Evolutionary conservation across 1,140 invertebrate genomes (phyloP), one percentile per base, ranked within the genome.

Genomic region (Heliconius hewitsoni): DNA sequence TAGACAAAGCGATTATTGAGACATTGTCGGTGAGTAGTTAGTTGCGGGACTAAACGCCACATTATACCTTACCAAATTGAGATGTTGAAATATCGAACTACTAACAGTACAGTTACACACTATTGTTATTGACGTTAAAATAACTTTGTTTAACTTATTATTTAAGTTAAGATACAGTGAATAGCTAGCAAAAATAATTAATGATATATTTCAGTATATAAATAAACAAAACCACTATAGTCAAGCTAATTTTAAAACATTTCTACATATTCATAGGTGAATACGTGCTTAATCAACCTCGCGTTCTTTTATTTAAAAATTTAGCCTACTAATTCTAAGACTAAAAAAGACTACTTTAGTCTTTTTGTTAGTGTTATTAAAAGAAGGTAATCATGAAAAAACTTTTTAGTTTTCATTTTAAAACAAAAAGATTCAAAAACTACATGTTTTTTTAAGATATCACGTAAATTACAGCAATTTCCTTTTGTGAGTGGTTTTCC

Each of bases 401-500:
- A 70, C 39, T 76, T 71, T 76, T 50, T 71, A 71, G 42, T 57
- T 76, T 76, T 70, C 66, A 37, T 34, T 39, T 34, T 70, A 76
- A 76, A 76, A 76, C 39, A 76, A 71, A 39, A 77, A 70, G 60
- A 50, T 55, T 55, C 8, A 27, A 60, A 57, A 72, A 37, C 71
- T 39, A 37, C 50, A 37, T 39, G 8, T 46, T 73, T 73, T 23
- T 73, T 50, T 73, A 46, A 27, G n/a, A 73, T 73, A 52, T 73
- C 72, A 50, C 60, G 60, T 77, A 42, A 66, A 71, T 78, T 78
- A 73, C 50, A 55, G 37, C 37, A 73, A 60, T 78, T 78, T 72
- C 39, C 71, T 78, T 78, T 78, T 78, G 72, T 78, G 74, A n/a
- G 57, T 34, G 39, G 74, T 18, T 60, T 23, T 66, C 74, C 74